Base-by-base conservation (phyloP, 2,797 vertebrate species). In the Crenichthys baileyi region DNA sequence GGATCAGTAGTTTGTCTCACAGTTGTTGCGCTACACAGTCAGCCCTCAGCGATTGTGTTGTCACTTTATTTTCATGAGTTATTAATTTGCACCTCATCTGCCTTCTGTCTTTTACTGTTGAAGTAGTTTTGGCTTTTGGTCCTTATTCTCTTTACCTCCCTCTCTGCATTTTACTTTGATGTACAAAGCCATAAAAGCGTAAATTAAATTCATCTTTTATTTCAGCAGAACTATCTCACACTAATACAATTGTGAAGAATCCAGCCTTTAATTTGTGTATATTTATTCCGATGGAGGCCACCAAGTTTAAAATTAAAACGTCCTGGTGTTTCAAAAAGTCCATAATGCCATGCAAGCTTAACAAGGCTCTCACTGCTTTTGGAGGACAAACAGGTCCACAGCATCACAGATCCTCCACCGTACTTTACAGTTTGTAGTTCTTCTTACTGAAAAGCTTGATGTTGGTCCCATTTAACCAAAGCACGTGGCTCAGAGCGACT, bases 11-110 rank as follows among this genome's bases (percentile, higher is more conserved):
- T 84, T 83, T 41, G 36, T 75, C 80, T 75, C 18, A 3, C 36
- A 65, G 60, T 73, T 86, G 36, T 82, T 75, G 77, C 72, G 74
- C 29, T 67, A 44, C 73, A 76, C 72, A 55, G 71, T 80, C 73
- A 31, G 26, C 65, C 51, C 29, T 53, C 55, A 31, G 2, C 75
- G 65, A 80, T 36, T 63, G 60, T 76, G 26, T 71, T 73, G 44
- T 79, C 68, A 46, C 13, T 44, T 41, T 63, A 12, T 63, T 55
- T 41, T 22, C 46, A 7, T 75, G 67, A 0, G 7, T 63, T 63
- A 20, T 36, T 36, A 16, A 36, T 65, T 65, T 39, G 31, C 20
- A 39, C 20, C 8, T 65, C 36, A 36, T 22, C 26, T 22, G 63
- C 20, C 3, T 67, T 41, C 20, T 39, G 36, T 24, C 18, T 78